Conservation (phyloP, 2,113 vertebrate genomes). For the Pseudorectes ferrugineus region DNA sequence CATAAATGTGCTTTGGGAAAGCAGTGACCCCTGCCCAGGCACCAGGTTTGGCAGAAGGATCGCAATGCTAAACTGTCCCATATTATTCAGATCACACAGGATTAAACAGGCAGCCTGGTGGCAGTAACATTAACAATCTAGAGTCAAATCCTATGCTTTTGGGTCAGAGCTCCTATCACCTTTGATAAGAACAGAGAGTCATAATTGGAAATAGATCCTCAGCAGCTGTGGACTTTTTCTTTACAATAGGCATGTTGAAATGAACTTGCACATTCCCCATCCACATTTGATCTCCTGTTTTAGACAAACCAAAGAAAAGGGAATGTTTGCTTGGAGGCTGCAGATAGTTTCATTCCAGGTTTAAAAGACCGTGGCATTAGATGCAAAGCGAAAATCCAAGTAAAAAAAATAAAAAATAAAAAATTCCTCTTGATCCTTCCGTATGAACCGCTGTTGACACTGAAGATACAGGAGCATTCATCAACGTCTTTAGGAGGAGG, state of each 20-base stretch:
- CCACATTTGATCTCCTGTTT: neutral
- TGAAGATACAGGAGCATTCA: neutral
- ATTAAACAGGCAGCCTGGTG: neutral
- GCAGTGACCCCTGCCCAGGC: neutral
- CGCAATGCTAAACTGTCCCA: neutral
- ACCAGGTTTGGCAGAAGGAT: neutral
- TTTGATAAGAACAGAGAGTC: neutral
- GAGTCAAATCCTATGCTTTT: neutral
- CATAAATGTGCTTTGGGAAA: accelerated
- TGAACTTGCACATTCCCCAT: neutral
- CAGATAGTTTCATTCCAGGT: neutral
- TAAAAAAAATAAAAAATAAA: neutral
- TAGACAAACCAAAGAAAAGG: neutral
- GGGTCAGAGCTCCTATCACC: neutral
- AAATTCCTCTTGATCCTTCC: neutral
- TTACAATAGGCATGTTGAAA: neutral
- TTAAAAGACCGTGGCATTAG: neutral
- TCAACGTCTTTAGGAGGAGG: neutral
- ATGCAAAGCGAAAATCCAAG: neutral
- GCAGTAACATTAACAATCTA: neutral
- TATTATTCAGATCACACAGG: neutral
- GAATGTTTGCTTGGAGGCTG: neutral
- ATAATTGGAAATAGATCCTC: neutral
- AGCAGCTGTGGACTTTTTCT: neutral
- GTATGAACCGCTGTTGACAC: neutral